Conservation (phyloP, 2,888 invertebrate species). For the Melieria picta region DNA sequence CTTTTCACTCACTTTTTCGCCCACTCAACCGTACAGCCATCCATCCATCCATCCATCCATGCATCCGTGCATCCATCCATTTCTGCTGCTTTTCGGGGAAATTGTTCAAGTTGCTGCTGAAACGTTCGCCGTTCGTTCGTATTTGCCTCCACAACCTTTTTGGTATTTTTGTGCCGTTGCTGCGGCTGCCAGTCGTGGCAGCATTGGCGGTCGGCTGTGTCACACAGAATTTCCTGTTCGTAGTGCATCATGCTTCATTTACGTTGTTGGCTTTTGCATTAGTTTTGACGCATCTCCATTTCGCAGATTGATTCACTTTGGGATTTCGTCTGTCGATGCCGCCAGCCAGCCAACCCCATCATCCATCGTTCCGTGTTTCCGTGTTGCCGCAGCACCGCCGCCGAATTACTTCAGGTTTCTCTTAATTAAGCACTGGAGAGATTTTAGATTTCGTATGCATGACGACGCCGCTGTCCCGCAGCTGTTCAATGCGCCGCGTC, state of each 20-base stretch:
- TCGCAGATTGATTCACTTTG: conserved; percentile 32
- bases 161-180: neutral
- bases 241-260: conserved; percentile 34
- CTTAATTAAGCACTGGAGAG: conserved; percentile 24
- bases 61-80: too few relatives aligned
- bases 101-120: too few relatives aligned
- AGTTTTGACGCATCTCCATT: conserved; percentile 32
- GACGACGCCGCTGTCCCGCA: too few relatives aligned
- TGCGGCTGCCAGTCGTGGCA: neutral
- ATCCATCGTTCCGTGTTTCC: neutral
- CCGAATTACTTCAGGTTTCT: conserved; percentile 28
- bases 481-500: too few relatives aligned
- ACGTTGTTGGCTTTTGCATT: conserved; percentile 32
- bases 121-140: too few relatives aligned
- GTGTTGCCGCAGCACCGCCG: neutral
- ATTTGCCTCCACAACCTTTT: neutral
- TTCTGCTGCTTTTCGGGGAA: too few relatives aligned
- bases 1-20: too few relatives aligned
- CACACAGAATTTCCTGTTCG: conserved; percentile 23
- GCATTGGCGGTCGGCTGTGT: neutral
- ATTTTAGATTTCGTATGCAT: neutral
- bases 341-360: too few relatives aligned
- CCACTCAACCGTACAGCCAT: too few relatives aligned
- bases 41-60: too few relatives aligned
- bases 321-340: conserved; percentile 12